Evolutionary conservation across 2,113 vertebrate species (phyloP), one percentile per base, ranked within the genome.

Genomic region (Narcine bancroftii): DNA sequence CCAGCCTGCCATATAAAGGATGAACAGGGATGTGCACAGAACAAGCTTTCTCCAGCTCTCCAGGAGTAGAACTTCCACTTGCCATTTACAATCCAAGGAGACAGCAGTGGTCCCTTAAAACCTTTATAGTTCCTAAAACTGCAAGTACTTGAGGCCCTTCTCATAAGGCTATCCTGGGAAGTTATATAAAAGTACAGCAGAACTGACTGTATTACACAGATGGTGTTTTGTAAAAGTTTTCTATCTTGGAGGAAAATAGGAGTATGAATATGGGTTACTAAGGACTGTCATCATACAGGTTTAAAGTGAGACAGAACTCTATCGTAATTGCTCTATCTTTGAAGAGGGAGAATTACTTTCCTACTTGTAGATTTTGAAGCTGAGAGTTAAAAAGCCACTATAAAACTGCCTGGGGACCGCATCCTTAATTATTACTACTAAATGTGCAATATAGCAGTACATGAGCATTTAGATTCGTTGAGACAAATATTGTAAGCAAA

Each of bases 81-180:
- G 11, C 15, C 50, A 33, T 33, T 36, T 19, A 29, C 83, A 36
- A 13, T 63, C 33, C 33, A 39, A 21, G 11, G 63, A 66, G 53
- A 11, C 50, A 36, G 77, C 45, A 89, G 5, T 36, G 4, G 36
- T 39, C 53, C n/a, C 42, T 89, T 26, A 47, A 91, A 69, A 69
- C 36, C 45, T 66, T 45, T 60, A 87, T 29, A 39, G 60, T 26
- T 89, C 33, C 17, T 60, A 85, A n/a, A 53, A 85, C 15, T n/a
- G 60, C 33, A 85, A n/a, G 29, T 56, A 36, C 66, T n/a, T 26
- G 15, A 85, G 33, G 50, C 81, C 81, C 81, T 56, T 15, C 17
- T 85, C 81, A 65, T 89, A 42, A 89, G 85, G 60, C 85, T 66
- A 36, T 66, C 7, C 63, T 89, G 65, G n/a, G n/a, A 39, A 65